Base-by-base conservation (phyloP, 30 jellyfish, hydroid and myxozoan species). In the Aurelia sp. region DNA sequence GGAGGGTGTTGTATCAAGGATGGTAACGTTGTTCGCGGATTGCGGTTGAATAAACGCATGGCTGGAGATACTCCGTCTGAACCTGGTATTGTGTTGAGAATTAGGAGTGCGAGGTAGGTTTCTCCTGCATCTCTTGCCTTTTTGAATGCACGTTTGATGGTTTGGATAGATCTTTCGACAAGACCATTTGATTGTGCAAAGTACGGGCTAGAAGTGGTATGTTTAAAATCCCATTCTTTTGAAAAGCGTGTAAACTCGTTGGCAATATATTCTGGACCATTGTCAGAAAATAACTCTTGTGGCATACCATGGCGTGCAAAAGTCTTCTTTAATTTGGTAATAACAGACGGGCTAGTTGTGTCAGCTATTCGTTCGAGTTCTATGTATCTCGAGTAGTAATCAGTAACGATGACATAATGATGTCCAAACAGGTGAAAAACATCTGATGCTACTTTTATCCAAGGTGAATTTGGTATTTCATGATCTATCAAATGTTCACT, bases 101-200 rank as follows among this genome's bases (percentile, higher is more conserved):
- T 58, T 37, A 66, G 84, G 47, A 81, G 61, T 33, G 91, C 86
- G 35, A 81, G 75, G 85, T 69, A 81, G 62, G 75, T 76, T 66
- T 81, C 76, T 33, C 58, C 27, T 12, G 85, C 72, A 27, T 70
- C 76, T 48, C 35, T 67, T 33, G 85, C 76, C 51, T 79, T 81
- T 70, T 66, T 81, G 85, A 81, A 27, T 31, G 91, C 73, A 47
- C 86, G 75, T 66, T 81, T 81, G 11, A 66, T 77, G 51, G 76
- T 81, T 81, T 66, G 91, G 73, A 69, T 81, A 66, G 91, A 33
- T 50, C 91, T 52, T 81, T 81, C 91, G 22, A 81, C 75, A n/a
- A 81, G 27, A 52, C 75, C 73, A 66, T 81, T 81, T 5, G 91
- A 69, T 69, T 66, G 52, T 66, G 91, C 76, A 81, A 65, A 62